Conservation (phyloP, 2,888 invertebrate genomes). For the Xestia c-nigrum region DNA sequence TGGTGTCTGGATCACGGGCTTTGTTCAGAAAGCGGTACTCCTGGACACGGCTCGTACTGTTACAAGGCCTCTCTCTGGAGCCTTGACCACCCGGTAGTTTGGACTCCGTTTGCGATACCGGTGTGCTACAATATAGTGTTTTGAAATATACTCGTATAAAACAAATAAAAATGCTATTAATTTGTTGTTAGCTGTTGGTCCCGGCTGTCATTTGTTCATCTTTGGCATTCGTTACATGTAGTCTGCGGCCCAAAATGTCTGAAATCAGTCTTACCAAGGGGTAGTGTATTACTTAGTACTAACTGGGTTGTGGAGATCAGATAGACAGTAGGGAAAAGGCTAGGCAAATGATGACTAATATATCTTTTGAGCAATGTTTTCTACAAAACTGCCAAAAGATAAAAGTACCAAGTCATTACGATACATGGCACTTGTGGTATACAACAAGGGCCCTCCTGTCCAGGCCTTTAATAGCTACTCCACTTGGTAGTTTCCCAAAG, state of each 20-base stretch:
- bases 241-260: neutral
- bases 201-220: neutral
- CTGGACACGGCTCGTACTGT: too few species aligned
- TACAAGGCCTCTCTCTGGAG: too few species aligned
- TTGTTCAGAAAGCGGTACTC: too few species aligned
- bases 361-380: neutral
- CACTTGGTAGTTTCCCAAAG: slow-evolving; percentile 26
- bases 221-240: neutral
- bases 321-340: neutral
- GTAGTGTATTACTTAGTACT: neutral
- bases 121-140: too few species aligned
- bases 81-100: too few species aligned
- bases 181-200: too few species aligned
- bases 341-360: neutral
- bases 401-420: neutral
- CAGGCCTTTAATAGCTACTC: slow-evolving; percentile 5
- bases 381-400: neutral
- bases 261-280: too few species aligned
- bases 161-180: too few species aligned
- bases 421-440: too few species aligned
- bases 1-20: too few species aligned
- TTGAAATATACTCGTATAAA: too few species aligned
- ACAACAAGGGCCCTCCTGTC: neutral
- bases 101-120: too few species aligned
- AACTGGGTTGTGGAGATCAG: neutral